Evolutionary conservation across 2,113 vertebrate genomes (phyloP).

Genomic region (Lepus americanus): DNA sequence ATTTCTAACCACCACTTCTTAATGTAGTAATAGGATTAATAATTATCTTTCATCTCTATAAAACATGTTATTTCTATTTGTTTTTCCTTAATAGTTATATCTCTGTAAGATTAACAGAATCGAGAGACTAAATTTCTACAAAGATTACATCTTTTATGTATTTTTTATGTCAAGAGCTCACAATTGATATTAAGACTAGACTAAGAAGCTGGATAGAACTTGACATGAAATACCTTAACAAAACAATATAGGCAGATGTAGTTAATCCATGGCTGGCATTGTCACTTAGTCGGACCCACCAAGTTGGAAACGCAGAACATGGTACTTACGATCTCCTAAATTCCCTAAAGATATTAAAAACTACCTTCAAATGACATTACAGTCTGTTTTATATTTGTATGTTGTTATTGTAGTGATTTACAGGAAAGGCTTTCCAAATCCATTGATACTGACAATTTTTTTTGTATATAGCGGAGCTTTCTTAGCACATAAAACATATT

Average conservation of each 20-base stretch:
- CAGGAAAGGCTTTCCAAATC: not conserved
- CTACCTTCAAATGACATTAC: not conserved
- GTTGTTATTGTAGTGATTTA: not conserved
- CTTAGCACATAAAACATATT: not conserved
- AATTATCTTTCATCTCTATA: too few relatives aligned
- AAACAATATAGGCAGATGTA: not conserved
- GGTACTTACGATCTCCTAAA: not conserved
- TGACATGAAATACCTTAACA: not conserved
- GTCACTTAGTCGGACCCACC: not conserved
- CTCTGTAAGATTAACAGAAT: not conserved
- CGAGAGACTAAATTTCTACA: not conserved
- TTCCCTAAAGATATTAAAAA: not conserved
- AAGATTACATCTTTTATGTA: not conserved
- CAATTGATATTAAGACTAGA: not conserved
- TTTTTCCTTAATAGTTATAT: not conserved
- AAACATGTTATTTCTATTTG: not conserved
- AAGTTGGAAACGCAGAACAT: not conserved
- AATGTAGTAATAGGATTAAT: not conserved
- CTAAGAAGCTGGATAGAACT: not conserved
- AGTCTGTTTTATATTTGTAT: not conserved
- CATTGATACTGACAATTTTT: not conserved
- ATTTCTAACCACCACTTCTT: not conserved
- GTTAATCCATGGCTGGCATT: not conserved
- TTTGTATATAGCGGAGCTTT: not conserved
- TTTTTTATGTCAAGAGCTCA: conserved; percentile 8